Evolutionary conservation across 1,140 invertebrate genomes (phyloP), one percentile per base, ranked within the genome.

Genomic region (Polypedilum pembai): DNA sequence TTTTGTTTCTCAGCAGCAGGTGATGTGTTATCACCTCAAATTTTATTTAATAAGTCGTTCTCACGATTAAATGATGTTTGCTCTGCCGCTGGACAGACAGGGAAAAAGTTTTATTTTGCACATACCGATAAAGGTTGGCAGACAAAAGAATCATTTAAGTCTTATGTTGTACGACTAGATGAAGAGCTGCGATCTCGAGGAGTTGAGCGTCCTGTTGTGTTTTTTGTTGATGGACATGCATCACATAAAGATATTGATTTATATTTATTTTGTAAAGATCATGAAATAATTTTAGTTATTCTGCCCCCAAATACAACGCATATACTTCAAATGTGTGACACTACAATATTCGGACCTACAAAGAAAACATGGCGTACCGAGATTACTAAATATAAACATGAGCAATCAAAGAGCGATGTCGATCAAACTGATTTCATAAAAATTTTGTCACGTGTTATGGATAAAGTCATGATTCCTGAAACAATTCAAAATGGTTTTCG

Each of bases 181-280:
- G 63, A 78, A 66, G 75, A 77, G 15, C 79, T 80, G 72, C 5
- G 24, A 3, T 33, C 24, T 33, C 76, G 78, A 74, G 75, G 77
- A 41, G 79, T 82, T 18, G 20, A 74, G 76, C 41, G 73, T 69
- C 81, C 82, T 24, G 76, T 82, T 41, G 76, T 82, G 21, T 77
- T 84, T 17, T 84, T 82, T 80, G 69, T 84, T 7, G 83, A 84
- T 78, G 82, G 81, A 7, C 82, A 84, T 75, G 75, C 73, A n/a
- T 81, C 80, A 0, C 80, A 84, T 75, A 21, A 82, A 40, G 80
- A 80, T 7, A 74, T 82, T 8, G 20, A 79, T 18, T 10, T 82
- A 24, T 80, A 77, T 33, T 76, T 81, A 17, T 82, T 83, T 76
- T 85, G 83, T 74, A 73, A 40, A 1, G 77, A 80, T 74, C 82